Percentiles rank a stretch among this genome's conserved stretches.
Conservation (phyloP, 2,888 invertebrate species). For the Ligdia adustata region DNA sequence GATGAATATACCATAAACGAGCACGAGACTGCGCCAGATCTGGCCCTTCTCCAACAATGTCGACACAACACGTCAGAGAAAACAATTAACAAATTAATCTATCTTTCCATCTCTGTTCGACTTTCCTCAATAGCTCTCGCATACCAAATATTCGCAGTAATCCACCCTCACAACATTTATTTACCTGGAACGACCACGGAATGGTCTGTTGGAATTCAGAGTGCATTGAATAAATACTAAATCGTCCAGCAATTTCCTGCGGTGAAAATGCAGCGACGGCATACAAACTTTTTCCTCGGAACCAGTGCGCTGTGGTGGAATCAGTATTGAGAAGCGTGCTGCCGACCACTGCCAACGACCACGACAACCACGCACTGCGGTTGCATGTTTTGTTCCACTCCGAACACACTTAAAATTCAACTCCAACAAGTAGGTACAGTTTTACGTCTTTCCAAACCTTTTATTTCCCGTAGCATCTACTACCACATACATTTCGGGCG, state of each 20-base stretch:
- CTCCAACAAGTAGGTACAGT: conserved; percentile 32
- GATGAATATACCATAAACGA: conserved; percentile 54
- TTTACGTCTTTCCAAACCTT: conserved; percentile 19
- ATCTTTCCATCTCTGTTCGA: conserved; percentile 32
- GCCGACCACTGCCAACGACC: conserved; percentile 21
- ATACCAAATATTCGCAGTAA: conserved; percentile 5
- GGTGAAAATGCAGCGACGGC: conserved; percentile 7
- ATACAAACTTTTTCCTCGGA: conserved; percentile 40
- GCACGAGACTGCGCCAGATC: conserved; percentile 53
- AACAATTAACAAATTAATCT: conserved; percentile 55
- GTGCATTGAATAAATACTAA: conserved; percentile 13
- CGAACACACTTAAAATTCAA: conserved; percentile 43
- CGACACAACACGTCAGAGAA: conserved; percentile 47
- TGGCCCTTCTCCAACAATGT: conserved; percentile 65
- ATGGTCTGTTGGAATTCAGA: conserved; percentile 9
- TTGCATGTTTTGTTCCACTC: conserved; percentile 34
- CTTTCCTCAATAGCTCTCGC: conserved; percentile 2
- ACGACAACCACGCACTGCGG: conserved; percentile 37
- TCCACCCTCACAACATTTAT: background rate
- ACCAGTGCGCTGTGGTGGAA: conserved; percentile 32
- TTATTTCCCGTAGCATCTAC: too few relatives aligned
- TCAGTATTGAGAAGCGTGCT: conserved; percentile 31
- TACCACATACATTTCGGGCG: conserved; percentile 7
- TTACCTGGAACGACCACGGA: background rate
- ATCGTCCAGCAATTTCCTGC: conserved; percentile 3